phyloP scores from a whole-genome alignment of 2,113 vertebrate species.

The Dolichotis patagonum region DNA sequence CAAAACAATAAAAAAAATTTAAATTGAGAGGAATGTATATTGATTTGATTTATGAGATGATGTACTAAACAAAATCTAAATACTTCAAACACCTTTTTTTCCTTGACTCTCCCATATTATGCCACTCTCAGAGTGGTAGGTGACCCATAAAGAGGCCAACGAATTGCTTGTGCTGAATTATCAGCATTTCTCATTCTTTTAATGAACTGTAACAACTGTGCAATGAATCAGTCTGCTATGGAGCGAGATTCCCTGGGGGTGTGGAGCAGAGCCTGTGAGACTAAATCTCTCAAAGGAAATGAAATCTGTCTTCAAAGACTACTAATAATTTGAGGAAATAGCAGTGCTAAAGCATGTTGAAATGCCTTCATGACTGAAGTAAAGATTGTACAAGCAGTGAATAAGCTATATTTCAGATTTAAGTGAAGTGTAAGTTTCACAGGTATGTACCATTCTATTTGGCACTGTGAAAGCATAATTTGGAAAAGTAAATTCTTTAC shows the following conservation, averaged over 20 bases:
- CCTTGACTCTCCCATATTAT: neutral
- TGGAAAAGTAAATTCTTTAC: neutral
- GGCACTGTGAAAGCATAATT: neutral
- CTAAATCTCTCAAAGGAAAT: conserved; percentile 68
- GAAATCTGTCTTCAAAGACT: conserved; percentile 68
- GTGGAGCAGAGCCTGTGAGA: conserved; percentile 27
- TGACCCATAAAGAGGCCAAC: conserved; percentile 41
- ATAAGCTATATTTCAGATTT: neutral
- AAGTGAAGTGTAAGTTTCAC: neutral
- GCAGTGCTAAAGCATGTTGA: conserved; percentile 6
- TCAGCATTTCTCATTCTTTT: conserved; percentile 67
- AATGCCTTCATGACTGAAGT: conserved; percentile 1
- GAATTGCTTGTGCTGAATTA: conserved; percentile 71
- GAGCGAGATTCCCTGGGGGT: conserved; percentile 59
- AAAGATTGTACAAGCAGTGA: neutral
- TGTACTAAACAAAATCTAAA: neutral
- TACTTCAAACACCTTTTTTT: neutral
- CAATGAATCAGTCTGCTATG: conserved; percentile 64
- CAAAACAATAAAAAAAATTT: neutral
- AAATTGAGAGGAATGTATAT: neutral
- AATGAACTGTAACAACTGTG: conserved; percentile 76
- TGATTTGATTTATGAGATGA: conserved; percentile 13
- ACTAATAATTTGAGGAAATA: conserved; percentile 58
- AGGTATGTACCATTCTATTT: neutral
- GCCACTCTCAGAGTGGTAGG: neutral